Conservation (phyloP, 2,888 invertebrate species). For the Limnephilus lunatus region DNA sequence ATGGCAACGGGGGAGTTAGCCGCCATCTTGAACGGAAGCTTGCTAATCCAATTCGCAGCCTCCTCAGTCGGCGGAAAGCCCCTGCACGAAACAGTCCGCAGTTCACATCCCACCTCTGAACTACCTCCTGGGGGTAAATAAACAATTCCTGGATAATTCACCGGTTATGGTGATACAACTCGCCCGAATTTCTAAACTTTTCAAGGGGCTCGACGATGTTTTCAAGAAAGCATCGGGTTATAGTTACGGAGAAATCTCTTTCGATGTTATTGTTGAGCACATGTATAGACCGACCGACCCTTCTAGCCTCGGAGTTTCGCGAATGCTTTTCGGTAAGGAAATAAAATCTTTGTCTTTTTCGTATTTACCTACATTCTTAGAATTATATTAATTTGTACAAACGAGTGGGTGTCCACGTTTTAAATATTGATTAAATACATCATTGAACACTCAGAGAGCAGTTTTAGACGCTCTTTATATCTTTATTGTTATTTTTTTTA, state of each 20-base stretch:
- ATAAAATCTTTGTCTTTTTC: too few species aligned
- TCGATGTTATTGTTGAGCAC: conserved; percentile 75
- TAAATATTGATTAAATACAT: too few species aligned
- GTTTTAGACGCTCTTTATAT: too few species aligned
- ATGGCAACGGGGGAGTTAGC: conserved; percentile 48
- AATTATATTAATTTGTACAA: too few species aligned
- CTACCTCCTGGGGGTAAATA: neutral
- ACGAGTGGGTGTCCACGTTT: too few species aligned
- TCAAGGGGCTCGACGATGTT: conserved; percentile 49
- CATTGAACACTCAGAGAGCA: too few species aligned
- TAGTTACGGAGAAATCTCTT: conserved; percentile 69
- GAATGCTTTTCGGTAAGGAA: conserved; percentile 88
- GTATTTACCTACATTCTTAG: too few species aligned
- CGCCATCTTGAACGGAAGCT: conserved; percentile 44
- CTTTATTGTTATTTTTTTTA: too few species aligned
- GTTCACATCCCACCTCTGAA: neutral
- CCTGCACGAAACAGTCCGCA: neutral
- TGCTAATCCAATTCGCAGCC: neutral
- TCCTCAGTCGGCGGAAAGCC: conserved; percentile 11
- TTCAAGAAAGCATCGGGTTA: conserved; percentile 72
- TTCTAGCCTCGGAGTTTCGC: conserved; percentile 85
- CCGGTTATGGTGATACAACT: neutral
- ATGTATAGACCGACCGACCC: conserved; percentile 84
- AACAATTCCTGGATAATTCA: neutral
- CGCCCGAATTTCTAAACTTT: neutral